Percentiles rank a stretch among this genome's conserved stretches.
phyloP scores from a whole-genome alignment of 2,113 vertebrate species.

The Polyodon spathula region DNA sequence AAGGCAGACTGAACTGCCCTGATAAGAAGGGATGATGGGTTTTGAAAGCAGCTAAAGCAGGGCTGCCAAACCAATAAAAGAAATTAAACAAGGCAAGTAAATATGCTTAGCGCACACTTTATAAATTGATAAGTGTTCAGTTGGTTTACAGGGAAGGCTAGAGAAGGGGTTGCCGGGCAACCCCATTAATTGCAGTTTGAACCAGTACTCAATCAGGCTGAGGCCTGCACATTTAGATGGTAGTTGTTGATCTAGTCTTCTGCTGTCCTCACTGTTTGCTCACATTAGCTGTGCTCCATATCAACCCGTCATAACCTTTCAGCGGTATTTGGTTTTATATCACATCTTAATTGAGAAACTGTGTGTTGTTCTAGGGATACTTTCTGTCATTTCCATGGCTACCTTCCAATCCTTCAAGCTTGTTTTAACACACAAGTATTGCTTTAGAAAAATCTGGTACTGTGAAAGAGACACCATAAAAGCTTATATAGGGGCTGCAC shows the following conservation, averaged over 20 bases:
- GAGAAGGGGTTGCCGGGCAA: background rate
- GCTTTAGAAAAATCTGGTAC: too few species aligned
- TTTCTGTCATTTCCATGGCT: background rate
- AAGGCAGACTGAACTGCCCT: background rate
- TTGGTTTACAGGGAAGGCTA: background rate
- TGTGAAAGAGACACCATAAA: too few species aligned
- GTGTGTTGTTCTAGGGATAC: background rate
- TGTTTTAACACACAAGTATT: background rate
- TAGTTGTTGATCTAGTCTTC: background rate
- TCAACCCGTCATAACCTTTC: background rate
- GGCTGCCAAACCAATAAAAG: background rate
- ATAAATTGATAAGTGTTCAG: background rate
- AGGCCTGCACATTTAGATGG: background rate
- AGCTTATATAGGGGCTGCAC: too few species aligned
- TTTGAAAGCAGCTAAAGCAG: background rate
- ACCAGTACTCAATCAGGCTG: background rate
- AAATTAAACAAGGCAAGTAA: background rate
- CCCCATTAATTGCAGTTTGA: slow-evolving; percentile 3
- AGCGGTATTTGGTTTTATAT: background rate
- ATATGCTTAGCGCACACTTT: background rate
- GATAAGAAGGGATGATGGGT: too few species aligned
- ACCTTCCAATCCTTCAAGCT: background rate
- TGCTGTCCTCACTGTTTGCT: background rate
- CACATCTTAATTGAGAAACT: too few species aligned
- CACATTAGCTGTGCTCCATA: background rate